Evolutionary conservation across 2,797 vertebrate species (phyloP).

Genomic region (Phrynocephalus vlangalii): DNA sequence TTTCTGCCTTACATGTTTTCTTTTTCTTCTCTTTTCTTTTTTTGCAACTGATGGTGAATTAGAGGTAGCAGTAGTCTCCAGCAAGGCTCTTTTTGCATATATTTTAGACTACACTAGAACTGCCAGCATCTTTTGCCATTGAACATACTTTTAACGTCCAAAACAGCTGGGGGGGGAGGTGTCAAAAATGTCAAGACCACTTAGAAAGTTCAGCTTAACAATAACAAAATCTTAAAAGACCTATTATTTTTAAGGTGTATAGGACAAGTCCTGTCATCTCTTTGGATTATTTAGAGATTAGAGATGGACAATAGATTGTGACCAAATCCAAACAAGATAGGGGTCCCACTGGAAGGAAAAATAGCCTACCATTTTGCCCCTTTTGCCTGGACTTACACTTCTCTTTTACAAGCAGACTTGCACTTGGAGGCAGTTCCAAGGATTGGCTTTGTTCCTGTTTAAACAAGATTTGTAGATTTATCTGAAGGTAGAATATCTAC

Average conservation of each 20-base stretch:
- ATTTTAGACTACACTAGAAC: background rate
- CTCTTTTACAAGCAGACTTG: background rate
- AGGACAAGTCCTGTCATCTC: background rate
- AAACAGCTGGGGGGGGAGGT: background rate
- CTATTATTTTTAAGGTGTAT: background rate
- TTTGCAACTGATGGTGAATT: background rate
- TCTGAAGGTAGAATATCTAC: background rate
- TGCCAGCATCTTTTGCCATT: background rate
- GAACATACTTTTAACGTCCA: background rate
- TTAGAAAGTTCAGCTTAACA: background rate
- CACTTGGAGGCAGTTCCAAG: background rate
- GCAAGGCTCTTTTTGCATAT: background rate
- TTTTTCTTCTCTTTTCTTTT: too few species aligned
- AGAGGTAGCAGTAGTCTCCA: background rate
- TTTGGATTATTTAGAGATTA: background rate
- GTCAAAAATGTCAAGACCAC: background rate
- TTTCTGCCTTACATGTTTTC: background rate
- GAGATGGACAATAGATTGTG: background rate
- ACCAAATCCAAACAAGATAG: background rate
- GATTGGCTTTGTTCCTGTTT: background rate
- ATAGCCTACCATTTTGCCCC: background rate
- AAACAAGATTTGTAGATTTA: background rate
- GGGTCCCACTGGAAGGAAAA: background rate
- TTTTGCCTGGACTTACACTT: background rate
- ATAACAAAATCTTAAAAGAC: background rate